Evolutionary conservation across 1,140 invertebrate species (phyloP).

Genomic region (Centruroides sculpturatus): DNA sequence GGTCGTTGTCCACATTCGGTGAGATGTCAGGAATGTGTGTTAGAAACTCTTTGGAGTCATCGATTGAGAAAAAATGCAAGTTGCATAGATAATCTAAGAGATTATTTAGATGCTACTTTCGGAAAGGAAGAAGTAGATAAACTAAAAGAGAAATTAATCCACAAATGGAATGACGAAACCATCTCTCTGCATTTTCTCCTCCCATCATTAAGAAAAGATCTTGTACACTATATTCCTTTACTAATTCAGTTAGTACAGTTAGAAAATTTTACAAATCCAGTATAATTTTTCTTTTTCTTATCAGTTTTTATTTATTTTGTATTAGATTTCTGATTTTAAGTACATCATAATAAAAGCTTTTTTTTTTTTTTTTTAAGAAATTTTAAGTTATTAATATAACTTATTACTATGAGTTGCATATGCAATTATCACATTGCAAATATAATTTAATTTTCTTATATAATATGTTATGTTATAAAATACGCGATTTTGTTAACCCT

Average conservation of each 20-base stretch:
- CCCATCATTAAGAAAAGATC: not conserved
- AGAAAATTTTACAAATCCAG: not conserved
- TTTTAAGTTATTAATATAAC: too few relatives aligned
- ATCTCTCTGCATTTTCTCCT: not conserved
- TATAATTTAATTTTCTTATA: too few relatives aligned
- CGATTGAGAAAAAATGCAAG: not conserved
- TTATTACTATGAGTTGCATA: too few relatives aligned
- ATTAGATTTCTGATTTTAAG: too few relatives aligned
- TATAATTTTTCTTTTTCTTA: too few relatives aligned
- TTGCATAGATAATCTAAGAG: not conserved
- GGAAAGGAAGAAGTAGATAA: not conserved
- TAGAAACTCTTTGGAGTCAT: slow-evolving; percentile 7
- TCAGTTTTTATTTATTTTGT: too few relatives aligned
- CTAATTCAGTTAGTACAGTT: slow-evolving; percentile 10
- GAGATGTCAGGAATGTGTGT: slow-evolving; percentile 4
- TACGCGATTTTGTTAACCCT: too few relatives aligned
- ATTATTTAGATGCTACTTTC: not conserved
- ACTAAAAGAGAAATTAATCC: not conserved
- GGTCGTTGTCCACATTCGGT: not conserved
- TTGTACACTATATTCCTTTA: slow-evolving; percentile 2
- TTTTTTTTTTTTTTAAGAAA: too few relatives aligned
- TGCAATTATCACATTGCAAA: too few relatives aligned
- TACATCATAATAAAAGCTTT: too few relatives aligned
- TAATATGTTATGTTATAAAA: too few relatives aligned
- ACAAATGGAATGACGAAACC: not conserved